A percentile compares a stretch with the other conserved stretches of the same genome.
phyloP scores from a whole-genome alignment of 2,888 invertebrate species.

The Drosophila yooni region DNA sequence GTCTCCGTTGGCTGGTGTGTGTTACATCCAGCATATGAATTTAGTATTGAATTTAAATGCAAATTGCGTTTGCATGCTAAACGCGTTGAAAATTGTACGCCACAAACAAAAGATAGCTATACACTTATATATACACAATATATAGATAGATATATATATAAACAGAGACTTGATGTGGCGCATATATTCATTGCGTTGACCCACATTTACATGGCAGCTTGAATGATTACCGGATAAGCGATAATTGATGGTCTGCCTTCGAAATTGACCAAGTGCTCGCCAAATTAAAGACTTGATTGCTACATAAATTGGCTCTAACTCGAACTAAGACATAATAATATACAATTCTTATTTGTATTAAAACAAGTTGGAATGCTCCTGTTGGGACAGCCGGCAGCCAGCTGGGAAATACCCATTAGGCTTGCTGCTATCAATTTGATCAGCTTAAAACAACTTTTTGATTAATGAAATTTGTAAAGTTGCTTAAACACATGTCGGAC shows the following conservation, averaged over 20 bases:
- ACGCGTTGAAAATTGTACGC: conserved; percentile 67
- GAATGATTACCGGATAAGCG: conserved; percentile 21
- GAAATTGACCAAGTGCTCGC: conserved; percentile 11
- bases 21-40: conserved; percentile 78
- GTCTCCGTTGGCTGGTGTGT: conserved; percentile 55
- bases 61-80: conserved; percentile 79
- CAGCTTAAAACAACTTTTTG: neutral
- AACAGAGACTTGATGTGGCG: conserved; percentile 15
- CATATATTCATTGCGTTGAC: conserved; percentile 26
- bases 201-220: conserved; percentile 23
- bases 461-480: neutral
- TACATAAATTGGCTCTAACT: neutral
- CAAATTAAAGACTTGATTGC: neutral
- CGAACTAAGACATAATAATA: neutral
- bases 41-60: conserved; percentile 82
- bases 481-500: neutral
- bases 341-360: neutral
- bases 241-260: conserved; percentile 23
- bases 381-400: neutral
- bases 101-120: conserved; percentile 6
- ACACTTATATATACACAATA: neutral
- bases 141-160: neutral
- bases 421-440: neutral
- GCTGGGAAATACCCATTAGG: neutral
- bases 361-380: neutral